Conservation (phyloP, 2,888 invertebrate species). For the Chelonus formosanus region DNA sequence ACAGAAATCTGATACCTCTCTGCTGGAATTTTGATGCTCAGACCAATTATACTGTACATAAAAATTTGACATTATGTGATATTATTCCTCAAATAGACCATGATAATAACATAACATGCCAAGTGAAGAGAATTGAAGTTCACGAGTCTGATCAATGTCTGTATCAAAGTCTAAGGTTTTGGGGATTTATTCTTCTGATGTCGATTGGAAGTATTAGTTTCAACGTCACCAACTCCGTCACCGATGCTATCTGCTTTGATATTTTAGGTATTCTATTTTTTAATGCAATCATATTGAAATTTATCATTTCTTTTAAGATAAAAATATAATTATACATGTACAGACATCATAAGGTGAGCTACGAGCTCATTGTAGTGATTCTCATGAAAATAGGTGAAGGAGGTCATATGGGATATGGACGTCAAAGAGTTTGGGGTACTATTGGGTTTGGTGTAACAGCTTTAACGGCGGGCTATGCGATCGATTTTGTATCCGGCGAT, state of each 20-base stretch:
- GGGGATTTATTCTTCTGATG: conserved; percentile 78
- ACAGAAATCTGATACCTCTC: too few species aligned
- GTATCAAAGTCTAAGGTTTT: conserved; percentile 74
- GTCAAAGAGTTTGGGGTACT: conserved; percentile 85
- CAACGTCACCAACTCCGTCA: conserved; percentile 86
- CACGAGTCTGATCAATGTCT: conserved; percentile 57
- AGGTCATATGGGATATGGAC: conserved; percentile 76
- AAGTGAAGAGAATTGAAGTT: conserved; percentile 6
- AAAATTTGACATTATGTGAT: neutral
- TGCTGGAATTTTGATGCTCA: neutral
- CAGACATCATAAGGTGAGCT: conserved; percentile 6
- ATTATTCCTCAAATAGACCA: neutral
- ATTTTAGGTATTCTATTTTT: conserved; percentile 72
- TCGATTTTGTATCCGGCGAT: conserved; percentile 73
- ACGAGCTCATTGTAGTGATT: conserved; percentile 16
- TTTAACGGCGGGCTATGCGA: conserved; percentile 74
- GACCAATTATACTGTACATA: neutral
- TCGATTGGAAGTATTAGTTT: conserved; percentile 81
- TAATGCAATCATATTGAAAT: neutral
- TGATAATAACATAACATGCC: conserved; percentile 7
- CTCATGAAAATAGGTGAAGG: conserved; percentile 69
- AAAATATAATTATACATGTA: conserved; percentile 5
- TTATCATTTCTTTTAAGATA: neutral
- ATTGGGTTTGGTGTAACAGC: conserved; percentile 82
- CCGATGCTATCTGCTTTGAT: conserved; percentile 91